Evolutionary conservation across 2,797 vertebrate genomes (phyloP).

Genomic region (Gobio occitaniae): DNA sequence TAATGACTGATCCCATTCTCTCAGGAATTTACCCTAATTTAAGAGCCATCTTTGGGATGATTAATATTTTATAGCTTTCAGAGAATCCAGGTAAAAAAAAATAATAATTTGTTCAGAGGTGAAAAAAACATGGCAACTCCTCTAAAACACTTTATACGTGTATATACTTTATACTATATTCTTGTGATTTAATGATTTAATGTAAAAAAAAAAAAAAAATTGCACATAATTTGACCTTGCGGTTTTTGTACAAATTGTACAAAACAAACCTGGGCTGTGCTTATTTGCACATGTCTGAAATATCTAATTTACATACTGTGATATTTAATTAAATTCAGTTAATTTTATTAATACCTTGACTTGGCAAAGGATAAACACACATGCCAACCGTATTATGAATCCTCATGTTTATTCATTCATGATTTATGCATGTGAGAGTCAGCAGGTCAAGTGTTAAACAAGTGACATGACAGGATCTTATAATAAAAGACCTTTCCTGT

Average conservation of each 20-base stretch:
- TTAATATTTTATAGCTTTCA: slow-evolving; percentile 66
- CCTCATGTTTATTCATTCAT: slow-evolving; percentile 33
- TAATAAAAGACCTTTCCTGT: neutral
- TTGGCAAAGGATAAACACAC: slow-evolving; percentile 33
- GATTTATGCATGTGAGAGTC: slow-evolving; percentile 31
- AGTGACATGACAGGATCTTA: slow-evolving; percentile 7
- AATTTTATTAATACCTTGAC: slow-evolving; percentile 30
- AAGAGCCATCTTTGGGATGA: slow-evolving; percentile 63
- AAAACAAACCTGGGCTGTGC: neutral
- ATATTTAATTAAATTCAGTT: slow-evolving; percentile 36
- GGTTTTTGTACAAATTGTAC: neutral
- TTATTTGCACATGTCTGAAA: neutral
- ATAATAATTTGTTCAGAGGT: neutral
- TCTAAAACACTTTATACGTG: neutral
- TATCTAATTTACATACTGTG: slow-evolving; percentile 11
- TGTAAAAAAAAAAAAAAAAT: neutral
- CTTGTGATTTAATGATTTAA: neutral
- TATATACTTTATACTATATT: neutral
- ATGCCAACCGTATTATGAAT: slow-evolving; percentile 10
- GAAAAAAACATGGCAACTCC: neutral
- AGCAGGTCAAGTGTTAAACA: slow-evolving; percentile 43
- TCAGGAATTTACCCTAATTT: slow-evolving; percentile 65
- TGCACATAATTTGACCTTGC: neutral
- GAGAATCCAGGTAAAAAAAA: slow-evolving; percentile 59
- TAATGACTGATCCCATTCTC: slow-evolving; percentile 66